phyloP scores from a whole-genome alignment of 1,140 invertebrate species.

The Steinernema khuongi region DNA sequence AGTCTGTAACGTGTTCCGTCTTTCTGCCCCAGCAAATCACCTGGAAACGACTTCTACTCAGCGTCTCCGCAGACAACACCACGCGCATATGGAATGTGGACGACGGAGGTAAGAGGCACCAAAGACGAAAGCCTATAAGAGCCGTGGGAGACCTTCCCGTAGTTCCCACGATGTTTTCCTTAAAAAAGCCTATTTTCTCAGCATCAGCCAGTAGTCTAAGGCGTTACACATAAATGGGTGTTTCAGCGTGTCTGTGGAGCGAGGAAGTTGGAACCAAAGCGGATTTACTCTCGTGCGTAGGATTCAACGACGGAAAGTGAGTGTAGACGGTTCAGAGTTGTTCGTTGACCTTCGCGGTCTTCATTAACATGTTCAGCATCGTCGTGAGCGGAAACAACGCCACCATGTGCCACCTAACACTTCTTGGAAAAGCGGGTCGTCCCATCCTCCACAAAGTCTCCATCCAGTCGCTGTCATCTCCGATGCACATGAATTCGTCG shows the following conservation, averaged over 20 bases:
- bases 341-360: too few species aligned
- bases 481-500: slow-evolving; percentile 1
- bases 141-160: neutral
- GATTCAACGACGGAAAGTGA: slow-evolving; percentile 6
- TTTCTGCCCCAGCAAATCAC: slow-evolving; percentile 4
- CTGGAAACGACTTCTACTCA: slow-evolving; percentile 1
- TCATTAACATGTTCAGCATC: neutral
- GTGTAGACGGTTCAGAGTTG: neutral
- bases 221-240: too few species aligned
- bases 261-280: neutral
- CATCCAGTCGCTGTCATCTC: slow-evolving; percentile 8
- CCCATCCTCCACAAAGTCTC: slow-evolving; percentile 8
- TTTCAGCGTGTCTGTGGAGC: slow-evolving; percentile 2
- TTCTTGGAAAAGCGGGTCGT: neutral
- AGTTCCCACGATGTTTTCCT: neutral
- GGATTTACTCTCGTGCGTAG: neutral
- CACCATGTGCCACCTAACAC: neutral
- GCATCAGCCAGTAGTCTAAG: too few species aligned
- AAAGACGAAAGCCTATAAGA: neutral
- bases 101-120: neutral
- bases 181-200: too few species aligned
- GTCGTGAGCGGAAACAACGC: slow-evolving; percentile 3
- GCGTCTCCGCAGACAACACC: slow-evolving; percentile 5
- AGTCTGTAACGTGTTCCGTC: neutral
- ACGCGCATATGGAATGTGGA: slow-evolving; percentile 11